Conservation (phyloP, 1,140 invertebrate genomes). For the Anastrepha ludens region DNA sequence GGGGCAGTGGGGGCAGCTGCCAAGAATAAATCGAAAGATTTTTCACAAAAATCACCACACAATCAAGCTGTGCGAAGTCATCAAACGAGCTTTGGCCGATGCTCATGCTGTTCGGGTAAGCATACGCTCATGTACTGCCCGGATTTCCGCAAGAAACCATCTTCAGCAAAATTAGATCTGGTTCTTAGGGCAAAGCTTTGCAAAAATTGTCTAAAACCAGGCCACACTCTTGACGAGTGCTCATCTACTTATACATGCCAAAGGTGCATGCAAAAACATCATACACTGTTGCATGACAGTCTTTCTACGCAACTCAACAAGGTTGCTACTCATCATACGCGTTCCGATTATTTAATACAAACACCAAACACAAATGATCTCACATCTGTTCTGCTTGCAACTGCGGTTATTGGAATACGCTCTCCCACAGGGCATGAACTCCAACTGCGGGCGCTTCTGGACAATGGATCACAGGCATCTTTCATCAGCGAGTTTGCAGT, state of each 20-base stretch:
- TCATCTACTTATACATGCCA: background rate
- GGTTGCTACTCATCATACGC: background rate
- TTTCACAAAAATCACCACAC: background rate
- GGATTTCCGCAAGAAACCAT: background rate
- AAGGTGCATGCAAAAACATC: background rate
- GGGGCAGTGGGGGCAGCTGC: background rate
- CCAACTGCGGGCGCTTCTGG: constrained; percentile 7
- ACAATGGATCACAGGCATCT: constrained; percentile 33
- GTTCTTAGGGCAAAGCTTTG: background rate
- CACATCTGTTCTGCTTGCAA: background rate
- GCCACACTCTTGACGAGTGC: background rate
- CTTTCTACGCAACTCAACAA: background rate
- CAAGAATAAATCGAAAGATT: background rate
- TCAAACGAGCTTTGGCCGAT: background rate
- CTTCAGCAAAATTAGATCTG: background rate
- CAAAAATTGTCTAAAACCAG: background rate
- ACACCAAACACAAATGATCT: background rate
- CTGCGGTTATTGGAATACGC: background rate
- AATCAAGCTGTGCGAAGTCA: background rate
- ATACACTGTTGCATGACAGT: background rate
- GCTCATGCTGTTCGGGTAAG: background rate
- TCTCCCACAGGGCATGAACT: background rate
- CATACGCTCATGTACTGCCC: background rate
- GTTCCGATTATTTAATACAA: background rate
- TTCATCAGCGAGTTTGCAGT: constrained; percentile 52